A percentile compares a stretch with the other conserved stretches of the same genome.
Evolutionary conservation across 2,113 vertebrate species (phyloP).

Genomic region (Corvus hawaiiensis): DNA sequence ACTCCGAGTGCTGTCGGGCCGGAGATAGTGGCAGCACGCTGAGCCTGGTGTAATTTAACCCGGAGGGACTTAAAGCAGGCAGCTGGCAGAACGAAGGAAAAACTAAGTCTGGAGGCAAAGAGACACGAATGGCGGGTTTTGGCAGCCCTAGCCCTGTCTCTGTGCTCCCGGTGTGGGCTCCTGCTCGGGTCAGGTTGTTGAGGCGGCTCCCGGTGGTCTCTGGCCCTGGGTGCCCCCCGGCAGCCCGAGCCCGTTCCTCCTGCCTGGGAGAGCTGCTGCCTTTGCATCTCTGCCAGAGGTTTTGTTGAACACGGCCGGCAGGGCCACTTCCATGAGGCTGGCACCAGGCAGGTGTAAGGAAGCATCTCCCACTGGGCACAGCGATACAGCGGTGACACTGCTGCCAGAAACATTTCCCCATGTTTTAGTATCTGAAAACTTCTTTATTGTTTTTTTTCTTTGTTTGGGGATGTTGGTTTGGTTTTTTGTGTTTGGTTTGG

Average conservation of each 20-base stretch:
- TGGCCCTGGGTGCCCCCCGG: neutral
- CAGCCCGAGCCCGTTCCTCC: neutral
- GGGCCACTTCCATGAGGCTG: too few species aligned
- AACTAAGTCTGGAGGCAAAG: neutral
- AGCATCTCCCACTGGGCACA: neutral
- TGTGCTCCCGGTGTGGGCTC: fast-evolving
- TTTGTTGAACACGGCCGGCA: fast-evolving
- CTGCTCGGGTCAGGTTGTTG: fast-evolving
- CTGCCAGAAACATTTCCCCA: neutral
- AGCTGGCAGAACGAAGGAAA: neutral
- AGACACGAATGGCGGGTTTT: neutral
- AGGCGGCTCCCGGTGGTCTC: neutral
- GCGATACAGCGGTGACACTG: fast-evolving
- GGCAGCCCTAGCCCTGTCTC: neutral
- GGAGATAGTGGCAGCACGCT: neutral
- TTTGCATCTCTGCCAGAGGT: fast-evolving
- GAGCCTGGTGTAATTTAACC: neutral
- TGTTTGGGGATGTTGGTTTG: neutral
- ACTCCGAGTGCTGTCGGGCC: too few species aligned
- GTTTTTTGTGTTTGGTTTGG: neutral
- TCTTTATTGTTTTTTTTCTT: neutral
- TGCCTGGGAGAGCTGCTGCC: neutral
- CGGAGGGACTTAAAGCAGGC: neutral
- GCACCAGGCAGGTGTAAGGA: neutral
- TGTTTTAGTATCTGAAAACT: neutral